Conservation (phyloP, 1,140 invertebrate species). For the Drusus annulatus region DNA sequence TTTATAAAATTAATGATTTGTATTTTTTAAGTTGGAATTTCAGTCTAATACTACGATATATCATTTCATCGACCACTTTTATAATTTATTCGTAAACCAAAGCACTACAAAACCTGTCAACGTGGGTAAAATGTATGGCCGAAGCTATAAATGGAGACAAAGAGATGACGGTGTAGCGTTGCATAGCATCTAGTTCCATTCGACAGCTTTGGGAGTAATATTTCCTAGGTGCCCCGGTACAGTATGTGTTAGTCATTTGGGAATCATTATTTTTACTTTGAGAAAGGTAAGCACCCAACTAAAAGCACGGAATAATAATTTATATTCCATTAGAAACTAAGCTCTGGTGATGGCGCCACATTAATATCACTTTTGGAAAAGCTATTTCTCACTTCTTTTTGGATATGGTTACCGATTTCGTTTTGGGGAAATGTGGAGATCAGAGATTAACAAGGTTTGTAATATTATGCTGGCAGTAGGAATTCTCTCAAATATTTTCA, state of each 20-base stretch:
- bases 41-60: no score
- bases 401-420: no score
- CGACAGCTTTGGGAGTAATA: constrained; percentile 1
- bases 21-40: no score
- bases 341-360: background rate
- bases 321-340: background rate
- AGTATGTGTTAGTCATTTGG: background rate
- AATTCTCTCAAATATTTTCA: no score
- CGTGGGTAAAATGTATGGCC: background rate
- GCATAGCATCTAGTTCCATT: background rate
- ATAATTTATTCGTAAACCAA: no score
- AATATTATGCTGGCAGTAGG: no score
- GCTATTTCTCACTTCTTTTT: no score
- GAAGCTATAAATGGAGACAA: background rate
- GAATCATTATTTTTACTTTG: constrained; percentile 20
- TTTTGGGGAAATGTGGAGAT: no score
- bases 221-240: background rate
- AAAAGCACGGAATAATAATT: constrained; percentile 6
- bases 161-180: no score
- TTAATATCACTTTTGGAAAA: background rate
- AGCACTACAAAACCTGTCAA: background rate
- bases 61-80: no score
- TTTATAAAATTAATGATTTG: no score
- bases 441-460: no score
- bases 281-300: constrained; percentile 1